Evolutionary conservation across 1,140 invertebrate genomes (phyloP).

Genomic region (Brachionus manjavacas): DNA sequence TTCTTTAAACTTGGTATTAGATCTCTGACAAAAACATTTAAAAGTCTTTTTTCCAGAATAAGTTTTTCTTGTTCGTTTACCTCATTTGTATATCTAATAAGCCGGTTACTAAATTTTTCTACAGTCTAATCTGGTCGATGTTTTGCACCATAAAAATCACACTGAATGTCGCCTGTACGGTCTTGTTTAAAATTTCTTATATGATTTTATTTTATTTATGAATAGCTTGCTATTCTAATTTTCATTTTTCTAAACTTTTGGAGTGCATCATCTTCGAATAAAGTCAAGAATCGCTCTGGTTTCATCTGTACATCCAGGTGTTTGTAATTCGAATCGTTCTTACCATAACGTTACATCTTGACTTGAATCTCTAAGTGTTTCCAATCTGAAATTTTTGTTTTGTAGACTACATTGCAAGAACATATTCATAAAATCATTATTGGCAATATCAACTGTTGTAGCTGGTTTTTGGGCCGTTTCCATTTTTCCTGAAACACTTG

Average conservation of each 20-base stretch:
- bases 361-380: background rate
- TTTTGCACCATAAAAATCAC: slow-evolving; percentile 4
- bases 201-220: background rate
- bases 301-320: slow-evolving; percentile 1
- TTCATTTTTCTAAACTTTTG: background rate
- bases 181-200: background rate
- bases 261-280: background rate
- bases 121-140: background rate
- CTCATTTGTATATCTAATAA: background rate
- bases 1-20: background rate
- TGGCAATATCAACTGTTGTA: background rate
- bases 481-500: background rate
- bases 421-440: background rate
- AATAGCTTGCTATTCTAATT: background rate
- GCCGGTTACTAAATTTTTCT: slow-evolving; percentile 8
- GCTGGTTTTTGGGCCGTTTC: background rate
- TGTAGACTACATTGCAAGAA: background rate
- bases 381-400: background rate
- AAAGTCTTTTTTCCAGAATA: background rate
- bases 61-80: slow-evolving; percentile 3
- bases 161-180: background rate
- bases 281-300: background rate
- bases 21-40: background rate
- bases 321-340: background rate
- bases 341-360: background rate